Percentiles rank a stretch among this genome's conserved stretches.
These are phyloP conservation scores for Semotilus atromaculatus DNA, from an alignment of 2,797 vertebrate species.

Conservation along the genomic window DNA sequence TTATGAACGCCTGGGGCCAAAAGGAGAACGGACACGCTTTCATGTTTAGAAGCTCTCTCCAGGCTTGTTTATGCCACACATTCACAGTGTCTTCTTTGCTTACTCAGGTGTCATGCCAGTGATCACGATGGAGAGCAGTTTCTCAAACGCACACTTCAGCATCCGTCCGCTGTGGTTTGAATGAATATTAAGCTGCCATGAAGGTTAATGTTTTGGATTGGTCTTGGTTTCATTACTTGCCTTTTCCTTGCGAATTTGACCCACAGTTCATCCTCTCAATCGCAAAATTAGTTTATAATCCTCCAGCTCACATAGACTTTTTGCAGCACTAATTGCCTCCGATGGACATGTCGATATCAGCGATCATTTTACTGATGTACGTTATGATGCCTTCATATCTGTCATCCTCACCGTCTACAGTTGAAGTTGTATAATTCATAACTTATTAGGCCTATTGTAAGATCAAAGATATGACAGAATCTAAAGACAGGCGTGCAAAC, in stretches of 20 bases:
- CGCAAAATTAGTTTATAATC: not conserved
- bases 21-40: constrained; percentile 61
- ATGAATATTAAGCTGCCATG: not conserved
- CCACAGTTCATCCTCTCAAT: not conserved
- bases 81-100: constrained; percentile 56
- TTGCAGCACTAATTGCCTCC: not conserved
- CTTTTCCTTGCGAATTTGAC: not conserved
- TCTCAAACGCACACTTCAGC: not conserved
- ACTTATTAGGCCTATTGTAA: constrained; percentile 24
- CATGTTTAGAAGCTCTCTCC: constrained; percentile 62
- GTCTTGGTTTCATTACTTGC: not conserved
- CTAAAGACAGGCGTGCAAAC: constrained; percentile 39
- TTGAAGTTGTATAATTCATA: constrained; percentile 1
- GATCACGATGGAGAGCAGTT: constrained; percentile 12
- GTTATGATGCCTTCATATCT: not conserved
- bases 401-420: not conserved
- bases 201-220: constrained; percentile 5
- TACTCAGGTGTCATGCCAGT: constrained; percentile 31
- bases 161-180: not conserved
- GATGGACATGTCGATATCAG: not conserved
- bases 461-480: constrained; percentile 47
- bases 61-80: constrained; percentile 68
- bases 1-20: constrained; percentile 60
- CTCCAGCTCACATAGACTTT: not conserved
- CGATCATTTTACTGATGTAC: not conserved